Base-by-base conservation (phyloP, 2,113 vertebrate genomes). In the Laticauda laticaudata region DNA sequence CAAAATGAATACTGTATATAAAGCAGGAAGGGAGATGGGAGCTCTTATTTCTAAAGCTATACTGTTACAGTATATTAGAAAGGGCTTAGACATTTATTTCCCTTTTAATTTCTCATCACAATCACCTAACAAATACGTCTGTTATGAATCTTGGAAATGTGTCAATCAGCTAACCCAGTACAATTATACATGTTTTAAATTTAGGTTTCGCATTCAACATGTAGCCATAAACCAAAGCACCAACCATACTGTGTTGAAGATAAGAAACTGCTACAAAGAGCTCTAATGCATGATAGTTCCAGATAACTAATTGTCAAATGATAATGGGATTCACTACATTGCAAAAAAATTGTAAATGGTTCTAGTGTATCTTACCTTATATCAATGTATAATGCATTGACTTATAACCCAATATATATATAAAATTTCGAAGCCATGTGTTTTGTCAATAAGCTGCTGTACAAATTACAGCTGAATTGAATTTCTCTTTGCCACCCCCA, bases 1-100 rank as follows among this genome's bases (percentile, higher is more conserved):
- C 56, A 87, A 86, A 93, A 86, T 90, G 81, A 54, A 43, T 87
- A 26, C 61, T 93, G 75, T 93, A 26, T 90, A 89, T 93, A 93
- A 81, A 64, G 53, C 88, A 54, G 75, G n/a, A 64, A 51, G 81
- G 54, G 24, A 43, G 29, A 51, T 4, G 56, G 43, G 69, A 90
- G 88, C 29, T 86, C 75, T 90, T 90, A 54, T 89, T 92, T 92
- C 69, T 59, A 45, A 59, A 15, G 51, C 26, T 90, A n/a, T n/a
- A 85, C 55, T 64, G 57, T 93, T 54, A 89, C 61, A 75, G 51
- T 93, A 26, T 64, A 64, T 89, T 81, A 55, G 21, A 26, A 26
- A 86, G 20, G 54, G 11, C 43, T 90, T 56, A 39, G 29, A 53
- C n/a, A 43, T 86, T 86, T 29, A 43, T 86, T 86, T 29, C 18